Evolutionary conservation across 2,797 vertebrate species (phyloP).

Genomic region (Dendrocincla tyrannina): DNA sequence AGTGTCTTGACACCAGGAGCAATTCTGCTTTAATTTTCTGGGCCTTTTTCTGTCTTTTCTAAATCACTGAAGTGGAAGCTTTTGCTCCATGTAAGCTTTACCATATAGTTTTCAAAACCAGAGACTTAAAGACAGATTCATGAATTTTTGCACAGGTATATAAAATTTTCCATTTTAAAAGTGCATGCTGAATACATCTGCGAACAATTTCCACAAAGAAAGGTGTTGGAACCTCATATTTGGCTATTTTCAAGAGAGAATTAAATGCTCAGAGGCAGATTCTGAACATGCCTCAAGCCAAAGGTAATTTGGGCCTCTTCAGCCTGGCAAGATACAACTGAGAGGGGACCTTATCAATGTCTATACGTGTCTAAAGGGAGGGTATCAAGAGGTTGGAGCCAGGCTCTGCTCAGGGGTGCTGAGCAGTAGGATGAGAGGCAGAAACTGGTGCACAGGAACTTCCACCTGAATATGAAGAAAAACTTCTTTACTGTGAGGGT

Average conservation of each 20-base stretch:
- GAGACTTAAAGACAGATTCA: background rate
- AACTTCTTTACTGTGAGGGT: background rate
- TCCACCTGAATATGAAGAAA: background rate
- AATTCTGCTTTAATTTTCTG: background rate
- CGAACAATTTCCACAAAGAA: background rate
- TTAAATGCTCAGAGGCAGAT: background rate
- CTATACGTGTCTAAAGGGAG: background rate
- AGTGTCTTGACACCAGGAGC: background rate
- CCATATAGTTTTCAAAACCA: background rate
- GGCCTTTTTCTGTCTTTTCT: background rate
- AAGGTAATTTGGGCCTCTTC: background rate
- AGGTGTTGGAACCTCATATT: background rate
- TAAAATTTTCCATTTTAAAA: background rate
- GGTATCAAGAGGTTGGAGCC: background rate
- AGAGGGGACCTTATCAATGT: background rate
- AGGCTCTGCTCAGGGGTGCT: background rate
- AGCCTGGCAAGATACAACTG: rapidly evolving
- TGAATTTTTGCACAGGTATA: background rate
- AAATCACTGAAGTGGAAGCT: background rate
- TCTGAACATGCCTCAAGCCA: background rate
- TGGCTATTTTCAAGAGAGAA: background rate
- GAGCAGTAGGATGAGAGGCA: background rate
- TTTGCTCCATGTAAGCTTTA: background rate
- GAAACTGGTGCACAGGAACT: background rate
- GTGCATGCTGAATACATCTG: background rate